Conservation (phyloP, 2,888 invertebrate genomes). For the Endomychus coccineus region DNA sequence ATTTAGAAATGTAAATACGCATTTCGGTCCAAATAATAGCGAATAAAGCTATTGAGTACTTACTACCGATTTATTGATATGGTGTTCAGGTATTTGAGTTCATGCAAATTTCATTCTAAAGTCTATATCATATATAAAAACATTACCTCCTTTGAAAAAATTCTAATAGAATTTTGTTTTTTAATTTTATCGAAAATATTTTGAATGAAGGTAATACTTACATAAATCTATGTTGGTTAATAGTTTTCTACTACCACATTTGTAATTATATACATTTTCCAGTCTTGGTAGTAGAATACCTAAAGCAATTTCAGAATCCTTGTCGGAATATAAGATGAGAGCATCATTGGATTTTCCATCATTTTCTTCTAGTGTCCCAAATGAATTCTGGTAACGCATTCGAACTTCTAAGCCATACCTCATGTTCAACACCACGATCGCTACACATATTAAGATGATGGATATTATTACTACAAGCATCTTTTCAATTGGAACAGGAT, state of each 20-base stretch:
- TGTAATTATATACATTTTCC: conserved; percentile 57
- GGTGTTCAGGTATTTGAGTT: no score
- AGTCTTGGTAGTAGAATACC: conserved; percentile 57
- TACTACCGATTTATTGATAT: no score
- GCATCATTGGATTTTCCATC: conserved; percentile 57
- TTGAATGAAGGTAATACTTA: conserved; percentile 25
- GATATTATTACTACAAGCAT: conserved; percentile 47
- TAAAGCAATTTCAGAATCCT: conserved; percentile 55
- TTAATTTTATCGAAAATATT: no score
- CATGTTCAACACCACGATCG: conserved; percentile 45
- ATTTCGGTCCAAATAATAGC: no score
- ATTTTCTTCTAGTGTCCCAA: conserved; percentile 43
- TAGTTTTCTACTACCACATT: conserved; percentile 49
- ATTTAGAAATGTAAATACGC: no score
- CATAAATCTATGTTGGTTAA: conserved; percentile 26
- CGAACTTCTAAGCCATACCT: conserved; percentile 46
- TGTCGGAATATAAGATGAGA: conserved; percentile 55
- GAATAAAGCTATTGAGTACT: no score
- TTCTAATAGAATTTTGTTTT: no score
- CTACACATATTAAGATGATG: conserved; percentile 40
- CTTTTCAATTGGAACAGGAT: conserved; percentile 52
- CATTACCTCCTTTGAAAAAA: no score
- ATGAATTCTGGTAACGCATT: conserved; percentile 46
- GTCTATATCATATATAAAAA: no score
- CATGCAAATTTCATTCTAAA: no score